A percentile compares a stretch with the other conserved stretches of the same genome.
Conservation (phyloP, 2,113 vertebrate species). For the Solea solea region DNA sequence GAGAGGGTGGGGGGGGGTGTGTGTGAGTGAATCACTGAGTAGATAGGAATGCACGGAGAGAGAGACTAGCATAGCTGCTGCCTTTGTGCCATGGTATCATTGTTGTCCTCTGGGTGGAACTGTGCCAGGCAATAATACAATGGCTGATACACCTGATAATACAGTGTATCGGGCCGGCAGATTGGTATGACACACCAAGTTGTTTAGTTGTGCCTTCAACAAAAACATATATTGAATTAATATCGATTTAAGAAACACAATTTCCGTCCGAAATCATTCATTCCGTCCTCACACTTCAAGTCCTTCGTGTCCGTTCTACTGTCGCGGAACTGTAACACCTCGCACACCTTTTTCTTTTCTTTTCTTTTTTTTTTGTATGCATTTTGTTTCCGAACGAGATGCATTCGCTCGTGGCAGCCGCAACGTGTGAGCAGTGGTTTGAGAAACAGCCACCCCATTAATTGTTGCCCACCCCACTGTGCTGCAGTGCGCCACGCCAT, state of each 20-base stretch:
- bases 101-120: slow-evolving; percentile 60
- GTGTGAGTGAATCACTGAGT: slow-evolving; percentile 25
- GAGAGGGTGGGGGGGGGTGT: slow-evolving; percentile 48
- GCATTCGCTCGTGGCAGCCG: slow-evolving; percentile 62
- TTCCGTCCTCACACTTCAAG: slow-evolving; percentile 16
- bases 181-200: not conserved
- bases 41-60: slow-evolving; percentile 41
- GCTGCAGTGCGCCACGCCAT: slow-evolving; percentile 52
- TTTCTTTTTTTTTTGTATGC: not conserved
- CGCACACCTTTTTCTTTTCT: not conserved
- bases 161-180: not conserved
- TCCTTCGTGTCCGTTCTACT: not conserved
- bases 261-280: slow-evolving; percentile 28
- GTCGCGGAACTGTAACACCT: slow-evolving; percentile 31
- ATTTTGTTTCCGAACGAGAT: slow-evolving; percentile 51
- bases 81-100: slow-evolving; percentile 67
- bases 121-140: slow-evolving; percentile 43
- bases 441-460: slow-evolving; percentile 69
- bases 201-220: slow-evolving; percentile 17
- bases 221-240: not conserved
- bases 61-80: slow-evolving; percentile 44
- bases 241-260: not conserved
- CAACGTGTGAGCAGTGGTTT: slow-evolving; percentile 63
- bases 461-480: slow-evolving; percentile 62
- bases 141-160: slow-evolving; percentile 38